Percentiles rank a stretch among this genome's conserved stretches.
These are phyloP conservation scores for Hippocampus kuda DNA, from an alignment of 2,797 vertebrate species.

Conservation along the genomic window DNA sequence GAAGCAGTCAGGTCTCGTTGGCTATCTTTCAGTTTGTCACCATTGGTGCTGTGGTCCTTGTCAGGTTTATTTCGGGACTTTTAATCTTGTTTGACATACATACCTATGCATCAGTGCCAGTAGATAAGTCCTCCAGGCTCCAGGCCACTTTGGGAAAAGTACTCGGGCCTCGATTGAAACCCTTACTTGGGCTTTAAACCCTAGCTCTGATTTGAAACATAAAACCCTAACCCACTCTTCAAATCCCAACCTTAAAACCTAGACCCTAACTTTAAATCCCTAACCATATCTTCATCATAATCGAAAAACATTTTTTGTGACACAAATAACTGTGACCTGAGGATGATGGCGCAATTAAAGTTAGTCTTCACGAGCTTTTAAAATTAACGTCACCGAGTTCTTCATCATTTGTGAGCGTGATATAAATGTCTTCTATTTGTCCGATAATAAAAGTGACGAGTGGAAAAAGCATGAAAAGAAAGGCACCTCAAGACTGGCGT, in stretches of 20 bases:
- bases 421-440: not conserved
- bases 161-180: conserved; percentile 14
- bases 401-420: conserved; percentile 12
- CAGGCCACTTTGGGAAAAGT: conserved; percentile 26
- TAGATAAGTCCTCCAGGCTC: conserved; percentile 45
- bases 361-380: not conserved
- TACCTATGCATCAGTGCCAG: conserved; percentile 39
- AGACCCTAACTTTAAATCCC: too few relatives aligned
- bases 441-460: not conserved
- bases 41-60: conserved; percentile 50
- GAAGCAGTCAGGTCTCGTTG: conserved; percentile 19
- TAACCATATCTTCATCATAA: not conserved
- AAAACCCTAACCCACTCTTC: not conserved
- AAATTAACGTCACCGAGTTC: not conserved
- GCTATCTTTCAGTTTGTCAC: not conserved
- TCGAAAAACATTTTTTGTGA: not conserved
- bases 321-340: not conserved
- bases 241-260: not conserved
- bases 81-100: conserved; percentile 49
- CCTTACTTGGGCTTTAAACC: not conserved
- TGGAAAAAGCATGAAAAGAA: not conserved
- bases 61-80: conserved; percentile 52
- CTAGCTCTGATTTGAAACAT: not conserved
- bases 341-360: not conserved
- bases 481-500: not conserved